Conservation (phyloP, 2,113 vertebrate genomes). For the Axis porcinus region DNA sequence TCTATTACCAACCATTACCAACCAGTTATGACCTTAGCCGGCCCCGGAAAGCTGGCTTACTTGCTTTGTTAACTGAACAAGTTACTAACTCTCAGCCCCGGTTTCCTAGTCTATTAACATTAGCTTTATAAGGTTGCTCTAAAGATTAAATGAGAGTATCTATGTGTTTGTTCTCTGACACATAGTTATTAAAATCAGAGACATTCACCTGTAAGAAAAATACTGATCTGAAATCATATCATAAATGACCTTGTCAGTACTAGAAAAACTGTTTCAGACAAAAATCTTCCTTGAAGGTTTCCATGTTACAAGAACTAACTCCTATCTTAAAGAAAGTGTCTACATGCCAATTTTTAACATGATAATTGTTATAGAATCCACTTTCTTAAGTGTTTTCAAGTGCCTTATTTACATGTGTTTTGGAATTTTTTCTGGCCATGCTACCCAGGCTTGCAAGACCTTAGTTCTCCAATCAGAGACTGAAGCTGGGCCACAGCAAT, state of each 20-base stretch:
- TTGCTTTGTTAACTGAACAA: neutral
- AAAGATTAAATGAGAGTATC: neutral
- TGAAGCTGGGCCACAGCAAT: neutral
- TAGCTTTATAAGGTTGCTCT: neutral
- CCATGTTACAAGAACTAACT: neutral
- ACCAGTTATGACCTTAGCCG: neutral
- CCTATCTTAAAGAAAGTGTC: neutral
- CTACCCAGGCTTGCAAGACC: neutral
- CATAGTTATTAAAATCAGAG: conserved; percentile 2
- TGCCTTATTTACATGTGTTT: neutral
- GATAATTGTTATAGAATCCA: neutral
- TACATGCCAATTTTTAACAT: neutral
- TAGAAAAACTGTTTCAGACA: neutral
- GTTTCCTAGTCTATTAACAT: neutral
- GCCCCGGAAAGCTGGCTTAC: neutral
- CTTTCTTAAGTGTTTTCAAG: neutral
- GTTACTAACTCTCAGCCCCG: neutral
- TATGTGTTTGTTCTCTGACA: neutral
- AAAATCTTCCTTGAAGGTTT: neutral
- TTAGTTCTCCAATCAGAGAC: neutral
- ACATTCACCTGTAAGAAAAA: neutral
- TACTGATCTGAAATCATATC: neutral
- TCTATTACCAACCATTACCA: neutral
- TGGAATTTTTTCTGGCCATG: neutral
- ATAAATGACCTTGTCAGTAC: neutral